These are phyloP conservation scores for Pachyramphus minor DNA, from an alignment of 2,113 vertebrate genomes.

Conservation along the genomic window DNA sequence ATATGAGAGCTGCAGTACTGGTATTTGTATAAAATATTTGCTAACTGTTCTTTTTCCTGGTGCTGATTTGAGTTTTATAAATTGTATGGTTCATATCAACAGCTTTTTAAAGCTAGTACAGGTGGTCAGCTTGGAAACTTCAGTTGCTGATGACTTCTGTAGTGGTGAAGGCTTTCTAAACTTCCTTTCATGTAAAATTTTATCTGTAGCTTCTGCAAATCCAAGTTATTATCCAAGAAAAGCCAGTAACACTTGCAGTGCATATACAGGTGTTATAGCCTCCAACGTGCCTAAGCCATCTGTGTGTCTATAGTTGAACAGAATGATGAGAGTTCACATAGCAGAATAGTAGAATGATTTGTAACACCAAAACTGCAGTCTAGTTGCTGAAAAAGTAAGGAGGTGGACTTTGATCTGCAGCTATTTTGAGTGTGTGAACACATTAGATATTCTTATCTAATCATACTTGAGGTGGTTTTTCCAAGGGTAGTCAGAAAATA, in stretches of 20 bases:
- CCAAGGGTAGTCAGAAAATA: neutral
- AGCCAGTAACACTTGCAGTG: neutral
- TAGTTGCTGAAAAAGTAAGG: neutral
- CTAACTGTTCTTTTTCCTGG: neutral
- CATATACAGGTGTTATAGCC: neutral
- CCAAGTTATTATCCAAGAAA: neutral
- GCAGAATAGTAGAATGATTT: neutral
- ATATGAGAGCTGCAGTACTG: neutral
- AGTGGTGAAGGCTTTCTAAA: neutral
- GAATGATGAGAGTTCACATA: neutral
- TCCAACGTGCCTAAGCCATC: neutral
- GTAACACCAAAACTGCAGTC: neutral
- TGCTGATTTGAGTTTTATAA: neutral
- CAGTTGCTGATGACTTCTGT: neutral
- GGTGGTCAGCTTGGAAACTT: neutral
- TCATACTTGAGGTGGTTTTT: neutral
- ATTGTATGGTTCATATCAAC: rapidly evolving
- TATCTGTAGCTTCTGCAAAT: neutral
- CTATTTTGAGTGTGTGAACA: neutral
- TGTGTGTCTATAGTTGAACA: neutral
- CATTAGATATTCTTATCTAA: neutral
- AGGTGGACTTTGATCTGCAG: neutral
- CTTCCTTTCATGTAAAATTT: neutral
- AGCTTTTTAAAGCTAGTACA: neutral
- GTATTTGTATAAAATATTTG: neutral